Evolutionary conservation across 2,797 vertebrate species (phyloP), one percentile per base, ranked within the genome.

Genomic region (Thaleichthys pacificus): DNA sequence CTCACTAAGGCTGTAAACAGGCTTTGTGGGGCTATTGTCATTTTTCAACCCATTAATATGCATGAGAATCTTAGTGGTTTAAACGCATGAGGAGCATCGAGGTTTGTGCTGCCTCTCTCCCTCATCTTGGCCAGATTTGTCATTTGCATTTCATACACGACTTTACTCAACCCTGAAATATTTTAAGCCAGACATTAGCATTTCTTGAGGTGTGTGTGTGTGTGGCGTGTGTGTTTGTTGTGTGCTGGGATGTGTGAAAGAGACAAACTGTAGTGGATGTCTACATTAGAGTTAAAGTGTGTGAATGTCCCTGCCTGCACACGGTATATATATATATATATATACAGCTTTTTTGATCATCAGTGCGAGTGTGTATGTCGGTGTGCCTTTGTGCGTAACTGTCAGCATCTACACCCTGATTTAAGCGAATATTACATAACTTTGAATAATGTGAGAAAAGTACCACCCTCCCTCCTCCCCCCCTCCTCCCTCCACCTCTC

Each of bases 21-120:
- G 90, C 89, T 87, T 87, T 87, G 89, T 89, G 88, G 89, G 87
- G 88, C 80, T 86, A 91, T 92, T 93, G 91, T 93, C 89, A 90
- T 91, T 90, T 91, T 88, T 80, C 87, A 76, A 79, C 64, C 54
- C 58, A 93, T 93, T 92, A 93, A 93, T 93, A 93, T 89, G 92
- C 90, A 92, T 93, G 90, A 88, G 86, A 87, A 85, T 88, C 82
- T 84, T 84, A 89, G 86, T 82, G 80, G 87, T 91, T 90, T 90
- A 92, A 91, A 91, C 63, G 85, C 87, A 89, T 92, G 84, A 89
- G 80, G 76, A 80, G 67, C 74, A 82, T 75, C 70, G 72, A 74
- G 82, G 76, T 69, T 65, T 78, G 26, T 69, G 54, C 57, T 51
- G 12, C 67, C 26, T 28, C 77, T 73, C 75, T 78, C 72, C 72